These are phyloP conservation scores for Hipparchia sbordonii DNA, from an alignment of 2,888 invertebrate genomes.

Conservation along the genomic window DNA sequence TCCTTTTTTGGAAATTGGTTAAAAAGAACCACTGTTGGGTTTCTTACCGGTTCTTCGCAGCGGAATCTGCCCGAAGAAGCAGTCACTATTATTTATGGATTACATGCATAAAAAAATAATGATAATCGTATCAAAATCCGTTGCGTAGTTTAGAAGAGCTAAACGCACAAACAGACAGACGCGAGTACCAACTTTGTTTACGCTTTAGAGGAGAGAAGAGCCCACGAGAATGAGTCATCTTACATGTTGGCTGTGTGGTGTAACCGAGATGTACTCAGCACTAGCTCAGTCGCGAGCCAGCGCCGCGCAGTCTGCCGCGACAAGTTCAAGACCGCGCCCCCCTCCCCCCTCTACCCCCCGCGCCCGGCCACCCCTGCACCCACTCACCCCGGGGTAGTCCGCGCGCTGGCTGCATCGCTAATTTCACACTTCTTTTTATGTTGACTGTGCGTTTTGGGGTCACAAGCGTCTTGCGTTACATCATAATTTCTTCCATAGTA, in stretches of 20 bases:
- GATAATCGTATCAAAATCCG: too few species aligned
- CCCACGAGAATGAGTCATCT: too few species aligned
- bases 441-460: constrained; percentile 16
- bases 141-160: too few species aligned
- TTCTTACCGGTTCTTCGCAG: too few species aligned
- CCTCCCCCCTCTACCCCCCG: background rate
- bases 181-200: too few species aligned
- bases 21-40: too few species aligned
- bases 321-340: constrained; percentile 10
- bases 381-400: background rate
- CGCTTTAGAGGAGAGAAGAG: too few species aligned
- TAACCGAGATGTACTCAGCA: background rate
- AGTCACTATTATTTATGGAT: too few species aligned
- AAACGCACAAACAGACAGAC: too few species aligned
- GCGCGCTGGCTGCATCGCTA: background rate
- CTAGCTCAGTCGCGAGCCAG: background rate
- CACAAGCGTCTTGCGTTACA: constrained; percentile 33
- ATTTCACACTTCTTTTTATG: background rate
- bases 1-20: too few species aligned
- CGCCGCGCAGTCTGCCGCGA: constrained; percentile 14
- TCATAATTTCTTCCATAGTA: background rate
- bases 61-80: too few species aligned
- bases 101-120: too few species aligned
- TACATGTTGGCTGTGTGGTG: background rate
- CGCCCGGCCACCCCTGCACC: background rate